Base-by-base conservation (phyloP, 2,797 vertebrate species). In the Alexandromys oeconomus region DNA sequence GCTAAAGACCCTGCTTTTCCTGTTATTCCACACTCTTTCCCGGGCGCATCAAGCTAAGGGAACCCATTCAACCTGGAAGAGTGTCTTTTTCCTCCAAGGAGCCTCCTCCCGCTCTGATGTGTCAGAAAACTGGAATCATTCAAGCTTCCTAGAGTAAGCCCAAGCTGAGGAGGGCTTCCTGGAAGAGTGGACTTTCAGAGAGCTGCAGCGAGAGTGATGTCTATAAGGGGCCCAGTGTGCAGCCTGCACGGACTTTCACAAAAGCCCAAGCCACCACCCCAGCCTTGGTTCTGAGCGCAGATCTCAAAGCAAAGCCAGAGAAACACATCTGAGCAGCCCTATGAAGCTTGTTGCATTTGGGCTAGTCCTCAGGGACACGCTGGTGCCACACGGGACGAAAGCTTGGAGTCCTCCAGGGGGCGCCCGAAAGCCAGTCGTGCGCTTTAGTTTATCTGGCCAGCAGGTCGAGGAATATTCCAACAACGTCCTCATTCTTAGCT, bases 401-500 rank as follows among this genome's bases (percentile, higher is more conserved):
- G 59, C 25, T 13, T 71, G 79, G 31, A 71, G 85, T 74, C 95
- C 96, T 88, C 89, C 86, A 96, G 95, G 73, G 90, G 94, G 93
- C 59, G 95, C 95, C 85, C 31, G 9, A 78, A 73, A 93, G 82
- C 81, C 90, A 48, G 87, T 12, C 34, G 51, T 57, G 85, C 5
- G n/a, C 82, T 69, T 54, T 81, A 71, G 96, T 51, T 67, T 69
- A 81, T 82, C 96, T 94, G 96, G 96, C 92, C 95, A 91, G 94
- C 95, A 87, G 98, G 96, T 93, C 79, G 63, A 97, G 96, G 97
- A 97, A 88, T 98, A 97, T 98, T 98, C 98, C 89, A 97, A 95
- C 71, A 63, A 97, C 89, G 21, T 97, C 97, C 96, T 92, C 96
- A 5, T 97, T 97, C 98, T 97, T 93, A 51, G 96, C 94, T 97